Conservation (phyloP, 2,113 vertebrate genomes). For the Cyphomyrus discorhynchus region DNA sequence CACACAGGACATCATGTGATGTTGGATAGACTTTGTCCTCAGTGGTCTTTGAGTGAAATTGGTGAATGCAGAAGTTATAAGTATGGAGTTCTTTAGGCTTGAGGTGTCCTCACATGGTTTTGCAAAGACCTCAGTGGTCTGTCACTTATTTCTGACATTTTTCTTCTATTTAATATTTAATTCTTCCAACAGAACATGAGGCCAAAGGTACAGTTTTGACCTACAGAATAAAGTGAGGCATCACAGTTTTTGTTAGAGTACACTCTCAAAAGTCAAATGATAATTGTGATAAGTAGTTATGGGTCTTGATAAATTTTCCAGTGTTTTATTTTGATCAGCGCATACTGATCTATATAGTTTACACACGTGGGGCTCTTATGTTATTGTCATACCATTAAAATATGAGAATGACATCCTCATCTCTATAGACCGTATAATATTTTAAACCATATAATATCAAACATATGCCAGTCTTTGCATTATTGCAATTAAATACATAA, state of each 20-base stretch:
- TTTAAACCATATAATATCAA: neutral
- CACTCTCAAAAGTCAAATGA: neutral
- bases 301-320: neutral
- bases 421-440: neutral
- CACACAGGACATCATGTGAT: neutral
- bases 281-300: neutral
- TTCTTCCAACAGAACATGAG: neutral
- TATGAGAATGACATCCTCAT: neutral
- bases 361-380: neutral
- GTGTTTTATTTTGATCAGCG: conserved; percentile 7
- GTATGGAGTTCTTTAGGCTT: neutral
- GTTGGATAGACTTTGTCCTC: neutral
- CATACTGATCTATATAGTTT: neutral
- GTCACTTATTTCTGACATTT: neutral
- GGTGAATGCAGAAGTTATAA: neutral
- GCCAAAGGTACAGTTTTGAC: neutral
- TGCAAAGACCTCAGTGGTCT: too few species aligned
- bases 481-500: neutral
- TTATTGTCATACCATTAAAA: neutral
- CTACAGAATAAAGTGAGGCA: neutral
- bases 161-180: neutral
- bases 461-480: neutral
- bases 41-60: neutral
- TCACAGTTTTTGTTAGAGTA: neutral
- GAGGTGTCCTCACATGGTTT: neutral